These are phyloP conservation scores for Trididemnum clinides DNA, from an alignment of 23 tunicate species.

Conservation along the genomic window DNA sequence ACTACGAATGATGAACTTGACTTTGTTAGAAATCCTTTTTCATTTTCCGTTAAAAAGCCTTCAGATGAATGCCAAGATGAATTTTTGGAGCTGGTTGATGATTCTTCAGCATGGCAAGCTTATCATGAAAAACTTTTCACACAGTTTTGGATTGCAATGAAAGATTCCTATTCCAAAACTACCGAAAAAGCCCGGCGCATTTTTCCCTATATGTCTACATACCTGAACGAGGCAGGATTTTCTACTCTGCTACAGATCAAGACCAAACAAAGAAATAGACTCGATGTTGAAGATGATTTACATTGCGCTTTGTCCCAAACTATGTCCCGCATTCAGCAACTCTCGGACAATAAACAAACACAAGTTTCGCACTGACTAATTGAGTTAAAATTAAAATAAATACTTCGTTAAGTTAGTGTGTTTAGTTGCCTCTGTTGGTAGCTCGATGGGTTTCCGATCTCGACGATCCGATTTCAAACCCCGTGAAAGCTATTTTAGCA, in stretches of 20 bases:
- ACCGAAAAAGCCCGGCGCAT: conserved; percentile 44
- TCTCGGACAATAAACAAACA: conserved; percentile 47
- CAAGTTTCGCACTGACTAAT: conserved; percentile 47
- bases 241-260: conserved; percentile 55
- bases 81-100: conserved; percentile 56
- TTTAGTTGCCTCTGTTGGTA: too few relatives aligned
- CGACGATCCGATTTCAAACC: too few relatives aligned
- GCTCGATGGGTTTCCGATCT: too few relatives aligned
- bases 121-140: too few relatives aligned
- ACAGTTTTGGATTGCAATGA: conserved; percentile 59
- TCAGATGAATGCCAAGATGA: conserved; percentile 68
- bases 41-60: conserved; percentile 50
- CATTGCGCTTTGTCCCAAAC: too few relatives aligned
- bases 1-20: conserved; percentile 30
- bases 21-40: conserved; percentile 53
- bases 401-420: too few relatives aligned
- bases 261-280: conserved; percentile 65
- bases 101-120: conserved; percentile 55
- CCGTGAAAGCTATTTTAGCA: too few relatives aligned
- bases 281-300: conserved; percentile 48
- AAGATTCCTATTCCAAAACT: conserved; percentile 43
- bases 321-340: conserved; percentile 54
- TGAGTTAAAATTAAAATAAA: not conserved
- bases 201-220: conserved; percentile 55
- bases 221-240: conserved; percentile 61